Conservation (phyloP, 2,797 vertebrate genomes). For the Pantherophis alleghaniensis region DNA sequence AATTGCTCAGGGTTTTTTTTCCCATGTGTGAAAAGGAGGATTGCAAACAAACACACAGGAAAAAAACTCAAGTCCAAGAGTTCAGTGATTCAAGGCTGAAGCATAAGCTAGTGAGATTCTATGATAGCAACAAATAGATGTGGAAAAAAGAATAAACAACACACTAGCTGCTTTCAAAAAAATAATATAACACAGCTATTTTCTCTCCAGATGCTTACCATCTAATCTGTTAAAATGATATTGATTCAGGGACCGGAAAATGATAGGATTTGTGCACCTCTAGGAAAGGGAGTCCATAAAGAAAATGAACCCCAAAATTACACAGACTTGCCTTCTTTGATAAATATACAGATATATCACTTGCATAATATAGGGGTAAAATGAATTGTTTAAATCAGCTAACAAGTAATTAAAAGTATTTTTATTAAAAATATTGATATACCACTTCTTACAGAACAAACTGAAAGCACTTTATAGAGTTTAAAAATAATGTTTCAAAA, state of each 20-base stretch:
- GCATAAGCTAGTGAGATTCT: not conserved
- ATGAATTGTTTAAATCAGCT: not conserved
- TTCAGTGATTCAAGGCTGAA: not conserved
- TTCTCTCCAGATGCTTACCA: not conserved
- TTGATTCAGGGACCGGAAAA: not conserved
- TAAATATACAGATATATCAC: not conserved
- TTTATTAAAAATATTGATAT: not conserved
- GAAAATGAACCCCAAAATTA: not conserved
- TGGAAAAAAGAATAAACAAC: not conserved
- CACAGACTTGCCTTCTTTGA: not conserved
- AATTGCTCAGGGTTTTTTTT: not conserved
- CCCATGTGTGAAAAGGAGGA: not conserved
- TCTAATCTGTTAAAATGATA: not conserved
- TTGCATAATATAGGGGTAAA: not conserved
- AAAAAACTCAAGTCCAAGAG: not conserved
- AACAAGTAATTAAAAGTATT: not conserved
- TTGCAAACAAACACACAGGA: not conserved
- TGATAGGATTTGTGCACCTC: not conserved
- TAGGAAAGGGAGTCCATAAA: not conserved
- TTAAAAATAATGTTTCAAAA: not conserved
- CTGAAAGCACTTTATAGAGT: not conserved
- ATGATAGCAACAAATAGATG: not conserved
- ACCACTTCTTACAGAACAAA: not conserved
- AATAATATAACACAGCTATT: not conserved
- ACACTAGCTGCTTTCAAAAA: not conserved